Conservation (phyloP, 2,888 invertebrate species). For the Lasioglossum leucozonium region DNA sequence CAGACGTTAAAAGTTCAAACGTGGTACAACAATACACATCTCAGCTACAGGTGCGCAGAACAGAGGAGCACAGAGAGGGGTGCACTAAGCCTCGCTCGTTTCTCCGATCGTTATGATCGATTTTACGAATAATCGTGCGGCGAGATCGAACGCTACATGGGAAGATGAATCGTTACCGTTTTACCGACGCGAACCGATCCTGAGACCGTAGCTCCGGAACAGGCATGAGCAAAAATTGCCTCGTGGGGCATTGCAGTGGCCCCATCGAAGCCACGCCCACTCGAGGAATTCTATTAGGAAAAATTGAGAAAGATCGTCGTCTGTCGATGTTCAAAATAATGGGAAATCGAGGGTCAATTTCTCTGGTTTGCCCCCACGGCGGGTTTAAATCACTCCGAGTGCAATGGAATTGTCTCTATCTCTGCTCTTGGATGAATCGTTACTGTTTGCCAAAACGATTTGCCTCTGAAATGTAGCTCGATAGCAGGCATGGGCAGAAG, state of each 20-base stretch:
- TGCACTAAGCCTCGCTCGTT: conserved; percentile 39
- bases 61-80: conserved; percentile 43
- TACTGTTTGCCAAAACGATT: no score
- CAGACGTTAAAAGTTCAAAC: conserved; percentile 24
- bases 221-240: neutral
- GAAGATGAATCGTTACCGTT: conserved; percentile 1
- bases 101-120: neutral
- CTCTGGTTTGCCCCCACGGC: no score
- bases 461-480: no score
- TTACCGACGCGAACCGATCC: neutral
- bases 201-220: neutral
- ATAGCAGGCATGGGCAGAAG: no score
- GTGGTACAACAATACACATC: conserved; percentile 47
- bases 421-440: no score
- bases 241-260: neutral
- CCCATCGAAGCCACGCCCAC: neutral
- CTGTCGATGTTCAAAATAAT: neutral
- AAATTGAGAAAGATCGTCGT: neutral
- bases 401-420: no score
- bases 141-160: conserved; percentile 12
- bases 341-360: neutral
- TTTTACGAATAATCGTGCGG: neutral
- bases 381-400: no score
- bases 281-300: neutral
- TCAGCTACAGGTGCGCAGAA: conserved; percentile 54